These are phyloP conservation scores for Leucopsar rothschildi DNA, from an alignment of 2,113 vertebrate genomes.

Conservation along the genomic window DNA sequence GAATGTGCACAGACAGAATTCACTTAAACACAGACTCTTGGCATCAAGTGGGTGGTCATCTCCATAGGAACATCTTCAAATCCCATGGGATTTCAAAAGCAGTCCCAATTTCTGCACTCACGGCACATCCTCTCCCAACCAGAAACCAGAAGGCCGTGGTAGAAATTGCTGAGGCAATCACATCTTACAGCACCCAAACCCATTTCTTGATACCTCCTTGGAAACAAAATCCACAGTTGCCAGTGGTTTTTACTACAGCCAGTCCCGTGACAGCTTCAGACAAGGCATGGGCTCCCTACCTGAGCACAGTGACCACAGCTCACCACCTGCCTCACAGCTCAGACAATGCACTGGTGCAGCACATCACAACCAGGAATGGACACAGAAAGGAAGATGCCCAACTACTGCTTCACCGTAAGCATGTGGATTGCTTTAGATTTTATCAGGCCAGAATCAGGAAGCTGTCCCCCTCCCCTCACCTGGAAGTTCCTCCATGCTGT, in stretches of 20 bases:
- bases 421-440: neutral
- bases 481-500: conserved; percentile 94
- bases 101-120: neutral
- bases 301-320: neutral
- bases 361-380: neutral
- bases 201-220: neutral
- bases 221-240: neutral
- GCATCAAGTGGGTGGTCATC: neutral
- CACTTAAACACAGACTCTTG: neutral
- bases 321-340: neutral
- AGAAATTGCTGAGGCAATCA: neutral
- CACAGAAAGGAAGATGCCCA: neutral
- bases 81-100: neutral
- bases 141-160: neutral
- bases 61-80: neutral
- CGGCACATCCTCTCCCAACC: neutral
- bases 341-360: neutral
- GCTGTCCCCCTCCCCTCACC: conserved; percentile 63
- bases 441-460: neutral
- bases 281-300: neutral
- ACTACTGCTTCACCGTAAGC: neutral
- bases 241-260: neutral
- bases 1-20: neutral
- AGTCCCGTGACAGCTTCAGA: neutral
- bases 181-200: neutral